Evolutionary conservation across 2,113 vertebrate species (phyloP).

Genomic region (Collichthys lucidus): DNA sequence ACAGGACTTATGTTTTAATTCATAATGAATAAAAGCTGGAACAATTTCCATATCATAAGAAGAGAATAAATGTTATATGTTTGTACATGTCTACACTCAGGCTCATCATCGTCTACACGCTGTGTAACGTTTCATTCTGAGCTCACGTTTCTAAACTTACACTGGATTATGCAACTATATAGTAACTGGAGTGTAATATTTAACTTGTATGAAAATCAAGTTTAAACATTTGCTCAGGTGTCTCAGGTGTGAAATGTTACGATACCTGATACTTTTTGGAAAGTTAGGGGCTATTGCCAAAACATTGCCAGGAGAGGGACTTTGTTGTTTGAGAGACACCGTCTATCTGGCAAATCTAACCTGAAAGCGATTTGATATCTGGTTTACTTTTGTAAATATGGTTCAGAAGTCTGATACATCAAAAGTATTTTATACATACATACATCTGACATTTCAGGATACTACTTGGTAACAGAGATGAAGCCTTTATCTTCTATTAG

Average conservation of each 20-base stretch:
- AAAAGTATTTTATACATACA: background rate
- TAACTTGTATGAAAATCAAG: background rate
- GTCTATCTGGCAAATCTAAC: background rate
- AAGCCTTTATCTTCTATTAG: background rate
- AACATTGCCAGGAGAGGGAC: background rate
- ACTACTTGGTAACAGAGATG: background rate
- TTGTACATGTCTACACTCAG: background rate
- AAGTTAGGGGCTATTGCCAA: slow-evolving; percentile 24
- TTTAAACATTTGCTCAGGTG: background rate
- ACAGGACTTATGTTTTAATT: too few species aligned
- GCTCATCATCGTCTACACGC: background rate
- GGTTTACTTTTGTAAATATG: background rate
- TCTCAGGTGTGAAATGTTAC: background rate
- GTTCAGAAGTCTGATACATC: background rate
- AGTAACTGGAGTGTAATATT: background rate
- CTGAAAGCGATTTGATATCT: background rate
- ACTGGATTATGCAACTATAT: background rate
- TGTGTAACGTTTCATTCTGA: background rate
- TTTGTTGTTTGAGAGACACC: background rate
- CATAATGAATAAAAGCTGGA: too few species aligned
- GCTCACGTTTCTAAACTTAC: background rate
- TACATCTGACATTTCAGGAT: background rate
- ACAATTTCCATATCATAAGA: background rate
- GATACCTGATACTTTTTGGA: slow-evolving; percentile 42
- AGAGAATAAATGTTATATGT: background rate